A percentile compares a stretch with the other conserved stretches of the same genome.
Evolutionary conservation across 2,888 invertebrate species (phyloP).

Genomic region (Acanthosoma haemorrhoidale): DNA sequence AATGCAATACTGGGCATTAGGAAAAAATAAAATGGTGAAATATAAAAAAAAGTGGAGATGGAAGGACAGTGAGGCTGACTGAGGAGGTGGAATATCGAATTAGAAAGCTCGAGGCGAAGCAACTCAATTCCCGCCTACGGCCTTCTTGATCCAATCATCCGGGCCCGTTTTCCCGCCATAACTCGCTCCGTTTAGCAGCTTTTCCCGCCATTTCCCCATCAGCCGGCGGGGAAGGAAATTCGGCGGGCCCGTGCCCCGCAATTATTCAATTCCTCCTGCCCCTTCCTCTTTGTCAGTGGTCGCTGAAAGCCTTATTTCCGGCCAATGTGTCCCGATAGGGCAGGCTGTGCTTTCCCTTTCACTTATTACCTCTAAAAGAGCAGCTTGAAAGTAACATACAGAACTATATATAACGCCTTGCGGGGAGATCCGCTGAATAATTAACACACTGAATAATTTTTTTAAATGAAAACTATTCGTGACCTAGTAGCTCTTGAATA

Average conservation of each 20-base stretch:
- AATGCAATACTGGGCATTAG: slow-evolving; percentile 12
- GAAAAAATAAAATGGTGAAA: slow-evolving; percentile 2
- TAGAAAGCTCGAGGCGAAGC: slow-evolving; percentile 18
- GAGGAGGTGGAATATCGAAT: slow-evolving; percentile 19
- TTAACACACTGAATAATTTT: too few species aligned
- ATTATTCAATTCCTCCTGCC: slow-evolving; percentile 3
- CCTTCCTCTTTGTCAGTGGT: too few species aligned
- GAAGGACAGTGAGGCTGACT: slow-evolving; percentile 2
- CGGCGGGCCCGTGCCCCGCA: neutral
- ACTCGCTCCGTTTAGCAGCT: slow-evolving; percentile 2
- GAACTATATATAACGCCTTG: too few species aligned
- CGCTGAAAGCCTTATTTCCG: neutral
- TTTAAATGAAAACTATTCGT: too few species aligned
- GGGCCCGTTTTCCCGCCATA: slow-evolving; percentile 13
- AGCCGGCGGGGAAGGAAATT: slow-evolving; percentile 18
- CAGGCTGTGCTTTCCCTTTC: too few species aligned
- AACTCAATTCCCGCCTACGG: slow-evolving; percentile 23
- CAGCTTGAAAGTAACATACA: too few species aligned
- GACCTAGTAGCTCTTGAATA: too few species aligned
- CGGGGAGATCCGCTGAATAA: too few species aligned
- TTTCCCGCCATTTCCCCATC: slow-evolving; percentile 23
- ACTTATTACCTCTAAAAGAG: too few species aligned
- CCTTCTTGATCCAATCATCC: slow-evolving; percentile 22
- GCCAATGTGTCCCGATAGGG: neutral
- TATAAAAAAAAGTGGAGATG: slow-evolving; percentile 6